Evolutionary conservation across 2,888 invertebrate genomes (phyloP), one percentile per base, ranked within the genome.

Genomic region (Agrotis ipsilon): DNA sequence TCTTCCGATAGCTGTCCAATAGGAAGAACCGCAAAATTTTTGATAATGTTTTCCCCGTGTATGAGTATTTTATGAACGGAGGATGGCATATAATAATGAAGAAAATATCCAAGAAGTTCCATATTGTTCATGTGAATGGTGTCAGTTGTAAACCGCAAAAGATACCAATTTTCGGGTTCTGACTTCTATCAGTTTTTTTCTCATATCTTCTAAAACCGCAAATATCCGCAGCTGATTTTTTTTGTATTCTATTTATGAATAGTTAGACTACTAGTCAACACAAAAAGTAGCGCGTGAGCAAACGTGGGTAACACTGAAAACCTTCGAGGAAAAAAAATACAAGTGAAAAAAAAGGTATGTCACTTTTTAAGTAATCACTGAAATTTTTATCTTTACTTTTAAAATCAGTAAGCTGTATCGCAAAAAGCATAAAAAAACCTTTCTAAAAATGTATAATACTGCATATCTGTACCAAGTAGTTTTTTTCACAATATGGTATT

Each of bases 351-450:
- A 11, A 51, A 51, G 49, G 27, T 27, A 27, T 27, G 27, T 5
- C 49, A 51, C 49, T 51, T 51, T 51, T 51, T 51, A 21, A 51
- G 49, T 51, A 51, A 51, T 51, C 21, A 51, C 19, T 51, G 49
- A 51, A 51, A 51, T 13, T 21, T 51, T 51, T 51, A 5, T 27
- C 27, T 27, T 27, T 27, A 5, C 27, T 5, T 27, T 27, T 27
- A 27, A 27, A 27, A 27, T 27, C 27, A 27, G 3, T 27, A 27
- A 27, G 27, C 27, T 27, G 27, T 27, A 27, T 27, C 27, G 27
- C 27, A 27, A 27, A 27, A 27, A 27, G 5, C 27, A 27, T 27
- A 27, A 27, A 27, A 27, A 5, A 27, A 27, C 3, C 27, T 27
- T 5, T 27, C 27, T 27, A 27, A 27, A 27, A 27, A 27, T n/a